A percentile compares a stretch with the other conserved stretches of the same genome.
Evolutionary conservation across 2,113 vertebrate species (phyloP).

Genomic region (Periophthalmus modestus): DNA sequence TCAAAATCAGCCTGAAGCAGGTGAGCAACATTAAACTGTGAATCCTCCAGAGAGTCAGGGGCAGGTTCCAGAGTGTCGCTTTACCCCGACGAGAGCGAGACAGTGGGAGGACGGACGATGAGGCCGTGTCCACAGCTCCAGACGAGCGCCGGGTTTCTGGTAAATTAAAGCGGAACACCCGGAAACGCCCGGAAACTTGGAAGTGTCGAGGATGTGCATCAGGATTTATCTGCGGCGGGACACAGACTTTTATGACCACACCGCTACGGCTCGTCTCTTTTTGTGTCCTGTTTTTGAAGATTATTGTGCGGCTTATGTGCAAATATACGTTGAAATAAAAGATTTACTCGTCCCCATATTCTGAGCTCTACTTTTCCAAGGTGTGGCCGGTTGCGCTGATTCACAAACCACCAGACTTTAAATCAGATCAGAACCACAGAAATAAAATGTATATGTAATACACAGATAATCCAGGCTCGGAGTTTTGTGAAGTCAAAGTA

Average conservation of each 20-base stretch:
- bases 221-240: constrained; percentile 37
- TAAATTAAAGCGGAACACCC: constrained; percentile 48
- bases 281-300: constrained; percentile 19
- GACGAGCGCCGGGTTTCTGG: constrained; percentile 56
- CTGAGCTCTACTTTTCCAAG: constrained; percentile 41
- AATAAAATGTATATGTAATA: constrained; percentile 19
- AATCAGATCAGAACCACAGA: constrained; percentile 27
- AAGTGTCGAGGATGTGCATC: neutral
- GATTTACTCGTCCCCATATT: constrained; percentile 8
- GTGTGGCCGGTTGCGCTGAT: constrained; percentile 39
- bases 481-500: neutral
- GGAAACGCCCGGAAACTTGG: constrained; percentile 60
- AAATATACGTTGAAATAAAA: constrained; percentile 10
- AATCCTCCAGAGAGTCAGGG: too few relatives aligned
- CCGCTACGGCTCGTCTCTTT: constrained; percentile 40
- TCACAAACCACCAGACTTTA: constrained; percentile 46
- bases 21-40: too few relatives aligned
- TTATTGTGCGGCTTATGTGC: constrained; percentile 6
- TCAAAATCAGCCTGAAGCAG: too few relatives aligned
- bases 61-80: neutral
- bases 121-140: constrained; percentile 46
- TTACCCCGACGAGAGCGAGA: constrained; percentile 17
- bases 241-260: constrained; percentile 52
- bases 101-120: constrained; percentile 16
- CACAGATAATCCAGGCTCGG: constrained; percentile 14